These are phyloP conservation scores for Choloepus hoffmanni DNA, from an alignment of 2,113 vertebrate genomes.

Conservation along the genomic window DNA sequence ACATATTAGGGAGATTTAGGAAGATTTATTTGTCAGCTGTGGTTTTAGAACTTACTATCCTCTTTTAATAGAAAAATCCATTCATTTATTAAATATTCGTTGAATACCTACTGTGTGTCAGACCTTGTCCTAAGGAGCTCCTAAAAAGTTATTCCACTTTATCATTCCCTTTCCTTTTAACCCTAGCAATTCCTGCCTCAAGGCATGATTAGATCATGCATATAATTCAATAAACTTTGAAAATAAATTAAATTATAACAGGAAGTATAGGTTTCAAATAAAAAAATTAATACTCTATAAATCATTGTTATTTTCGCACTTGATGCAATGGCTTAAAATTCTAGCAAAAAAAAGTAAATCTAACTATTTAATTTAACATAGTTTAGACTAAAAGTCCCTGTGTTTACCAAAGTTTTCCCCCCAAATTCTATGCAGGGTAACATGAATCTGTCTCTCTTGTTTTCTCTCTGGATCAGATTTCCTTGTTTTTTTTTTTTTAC, in stretches of 20 bases:
- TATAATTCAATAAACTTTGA: not conserved
- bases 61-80: not conserved
- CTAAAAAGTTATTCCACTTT: slow-evolving; percentile 39
- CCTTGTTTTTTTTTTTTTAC: not conserved
- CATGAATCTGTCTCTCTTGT: not conserved
- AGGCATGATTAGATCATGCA: not conserved
- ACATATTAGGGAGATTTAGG: not conserved
- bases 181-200: not conserved
- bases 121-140: not conserved
- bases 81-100: slow-evolving; percentile 52
- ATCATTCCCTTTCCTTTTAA: slow-evolving; percentile 42
- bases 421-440: not conserved
- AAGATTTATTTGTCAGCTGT: not conserved
- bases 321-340: not conserved
- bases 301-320: not conserved
- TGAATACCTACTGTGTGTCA: not conserved
- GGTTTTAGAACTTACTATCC: not conserved
- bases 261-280: not conserved
- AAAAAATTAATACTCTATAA: not conserved
- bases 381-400: not conserved
- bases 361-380: not conserved
- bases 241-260: not conserved
- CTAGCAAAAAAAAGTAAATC: not conserved
- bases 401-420: not conserved
- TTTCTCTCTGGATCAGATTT: not conserved